phyloP scores from a whole-genome alignment of 2,113 vertebrate species.

The Salvator merianae region DNA sequence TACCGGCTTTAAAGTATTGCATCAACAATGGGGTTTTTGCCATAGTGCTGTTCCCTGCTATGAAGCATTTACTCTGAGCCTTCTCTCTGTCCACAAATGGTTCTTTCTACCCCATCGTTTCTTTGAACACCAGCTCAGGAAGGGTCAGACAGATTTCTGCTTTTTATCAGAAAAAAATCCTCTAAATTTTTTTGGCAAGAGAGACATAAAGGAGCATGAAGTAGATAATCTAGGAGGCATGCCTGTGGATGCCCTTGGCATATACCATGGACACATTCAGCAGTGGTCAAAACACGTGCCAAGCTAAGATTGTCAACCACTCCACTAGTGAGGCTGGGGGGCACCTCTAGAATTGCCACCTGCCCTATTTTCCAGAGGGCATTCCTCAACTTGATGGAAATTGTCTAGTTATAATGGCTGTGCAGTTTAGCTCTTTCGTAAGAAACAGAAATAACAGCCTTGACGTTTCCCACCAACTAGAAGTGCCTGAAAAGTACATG shows the following conservation, averaged over 20 bases:
- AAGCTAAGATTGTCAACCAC: background rate
- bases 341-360: background rate
- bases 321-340: background rate
- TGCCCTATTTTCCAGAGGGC: no score
- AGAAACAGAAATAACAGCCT: background rate
- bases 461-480: background rate
- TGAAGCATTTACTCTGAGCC: background rate
- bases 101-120: constrained; percentile 6
- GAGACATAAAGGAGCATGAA: background rate
- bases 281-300: background rate
- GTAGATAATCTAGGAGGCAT: background rate
- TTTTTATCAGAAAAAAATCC: background rate
- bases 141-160: background rate
- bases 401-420: no score
- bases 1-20: background rate
- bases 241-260: background rate
- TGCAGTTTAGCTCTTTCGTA: no score
- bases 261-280: background rate
- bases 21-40: constrained; percentile 27
- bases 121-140: background rate
- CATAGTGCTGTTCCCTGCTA: background rate
- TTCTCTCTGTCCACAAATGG: background rate
- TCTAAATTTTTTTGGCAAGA: background rate
- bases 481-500: background rate
- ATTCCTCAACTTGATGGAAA: no score